Base-by-base conservation (phyloP, 2,797 vertebrate genomes). In the Acanthis flammea region DNA sequence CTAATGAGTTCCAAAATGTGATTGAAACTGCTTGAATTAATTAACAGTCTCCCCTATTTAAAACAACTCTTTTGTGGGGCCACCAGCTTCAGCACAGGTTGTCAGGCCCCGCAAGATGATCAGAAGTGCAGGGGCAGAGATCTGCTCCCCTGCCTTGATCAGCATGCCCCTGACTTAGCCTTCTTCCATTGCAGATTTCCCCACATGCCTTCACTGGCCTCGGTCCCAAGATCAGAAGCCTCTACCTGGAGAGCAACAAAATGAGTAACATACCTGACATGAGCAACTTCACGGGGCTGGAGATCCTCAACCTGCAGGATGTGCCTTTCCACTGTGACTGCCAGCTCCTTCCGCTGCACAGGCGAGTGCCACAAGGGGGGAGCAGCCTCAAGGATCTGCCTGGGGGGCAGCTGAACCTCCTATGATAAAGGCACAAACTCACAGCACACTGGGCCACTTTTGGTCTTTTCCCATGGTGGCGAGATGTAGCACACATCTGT, bases 261-360 rank as follows among this genome's bases (percentile, higher is more conserved):
- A 98, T 99, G 88, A 98, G 97, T 88, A 97, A 97, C 57, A 86
- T 99, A 72, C 99, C 99, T 0, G 85, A 98, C 88, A 95, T 99
- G 91, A 96, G 93, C 18, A 92, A 96, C 24, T 97, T 99, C 92
- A 98, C 97, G 0, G 97, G 98, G 72, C 95, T 99, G 90, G 99
- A 99, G 92, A 98, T 99, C 90, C 98, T 99, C 78, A 99, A 99
- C 97, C 98, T 99, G 95, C 98, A 98, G 2, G 98, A 98, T 21
- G 99, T 99, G 83, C 99, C 99, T 68, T 98, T 99, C 95, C 97
- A 97, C 94, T 99, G 99, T 6, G 97, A 99, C 97, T 99, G 99
- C 94, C 98, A 97, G 67, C 98, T 99, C 85, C 98, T 99, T 80
- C 98, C 98, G 0, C 97, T 99, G 60, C 98, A 89, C 97, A 98